Base-by-base conservation (phyloP, 2,113 vertebrate species). In the Orthonyx spaldingii region DNA sequence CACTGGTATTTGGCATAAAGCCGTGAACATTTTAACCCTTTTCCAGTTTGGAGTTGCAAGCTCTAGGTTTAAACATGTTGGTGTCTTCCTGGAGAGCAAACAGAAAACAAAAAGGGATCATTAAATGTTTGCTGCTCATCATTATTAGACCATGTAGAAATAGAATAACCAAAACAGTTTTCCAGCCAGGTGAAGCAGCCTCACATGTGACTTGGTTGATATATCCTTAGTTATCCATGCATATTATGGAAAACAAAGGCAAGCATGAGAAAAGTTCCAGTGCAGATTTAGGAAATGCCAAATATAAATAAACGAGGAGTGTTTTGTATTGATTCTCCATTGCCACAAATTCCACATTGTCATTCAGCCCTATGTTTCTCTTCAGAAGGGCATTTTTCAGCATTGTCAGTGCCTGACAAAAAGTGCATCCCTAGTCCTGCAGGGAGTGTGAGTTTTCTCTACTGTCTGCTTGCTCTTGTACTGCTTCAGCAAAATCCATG, bases 361-460 rank as follows among this genome's bases (percentile, higher is more conserved):
- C 53, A 83, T 92, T 77, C 84, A 85, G 52, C 6, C 5, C 27
- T 75, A 3, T 55, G 35, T 33, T 66, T 90, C 87, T 42, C 83
- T 90, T 83, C 42, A 88, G 69, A 94, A 94, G 46, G 15, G 11
- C 65, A 72, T 91, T 96, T 97, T 91, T 95, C 69, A 90, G 30
- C 90, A 9, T 37, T 81, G 70, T 88, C 65, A 27, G 52, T 89
- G 35, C 70, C 76, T 55, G 82, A 84, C 50, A 86, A 32, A 71
- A 55, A 68, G 22, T 90, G 20, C 47, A 63, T 84, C 92, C 90
- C 83, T 74, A 63, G 30, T 56, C 37, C 68, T 84, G 42, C 39
- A 84, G 59, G 49, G 71, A 93, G 19, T 41, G 32, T 85, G 47
- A 92, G 41, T 61, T 42, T 89, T 44, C 16, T 44, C 2, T 9